Conservation (phyloP, 2,888 invertebrate species). For the Aricia artaxerxes region DNA sequence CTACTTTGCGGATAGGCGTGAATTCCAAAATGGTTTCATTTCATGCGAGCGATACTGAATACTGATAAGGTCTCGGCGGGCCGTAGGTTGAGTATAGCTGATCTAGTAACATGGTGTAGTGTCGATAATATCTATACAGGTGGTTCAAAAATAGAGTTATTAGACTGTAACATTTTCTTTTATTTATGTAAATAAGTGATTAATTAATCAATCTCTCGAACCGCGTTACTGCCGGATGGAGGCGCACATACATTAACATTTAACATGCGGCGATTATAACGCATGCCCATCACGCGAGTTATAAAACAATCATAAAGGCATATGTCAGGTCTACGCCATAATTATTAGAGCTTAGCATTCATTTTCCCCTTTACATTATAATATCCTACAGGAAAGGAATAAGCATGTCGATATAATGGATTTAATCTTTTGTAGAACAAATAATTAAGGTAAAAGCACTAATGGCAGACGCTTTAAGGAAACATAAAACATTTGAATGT, state of each 20-base stretch:
- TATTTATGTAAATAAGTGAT: neutral
- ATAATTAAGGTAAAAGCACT: no score
- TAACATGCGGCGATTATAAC: conserved; percentile 29
- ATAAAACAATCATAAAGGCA: conserved; percentile 55
- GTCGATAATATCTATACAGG: neutral
- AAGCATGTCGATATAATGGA: neutral
- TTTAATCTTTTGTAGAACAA: neutral
- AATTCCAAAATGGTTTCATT: no score
- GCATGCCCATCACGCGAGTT: conserved; percentile 51
- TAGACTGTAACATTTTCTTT: neutral
- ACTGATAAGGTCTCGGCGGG: no score
- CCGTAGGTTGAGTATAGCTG: no score
- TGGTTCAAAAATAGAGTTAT: neutral
- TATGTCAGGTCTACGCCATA: conserved; percentile 21
- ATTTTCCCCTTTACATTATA: neutral
- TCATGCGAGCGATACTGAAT: no score
- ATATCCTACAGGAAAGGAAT: neutral
- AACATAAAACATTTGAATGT: no score
- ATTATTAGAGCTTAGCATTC: neutral
- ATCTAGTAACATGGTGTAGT: no score
- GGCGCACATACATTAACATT: conserved; percentile 9
- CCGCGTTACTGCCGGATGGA: neutral
- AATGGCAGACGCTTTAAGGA: no score
- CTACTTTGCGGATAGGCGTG: no score
- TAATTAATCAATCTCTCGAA: conserved; percentile 15